phyloP scores from a whole-genome alignment of 2,797 vertebrate species.

The Podarcis siculus region DNA sequence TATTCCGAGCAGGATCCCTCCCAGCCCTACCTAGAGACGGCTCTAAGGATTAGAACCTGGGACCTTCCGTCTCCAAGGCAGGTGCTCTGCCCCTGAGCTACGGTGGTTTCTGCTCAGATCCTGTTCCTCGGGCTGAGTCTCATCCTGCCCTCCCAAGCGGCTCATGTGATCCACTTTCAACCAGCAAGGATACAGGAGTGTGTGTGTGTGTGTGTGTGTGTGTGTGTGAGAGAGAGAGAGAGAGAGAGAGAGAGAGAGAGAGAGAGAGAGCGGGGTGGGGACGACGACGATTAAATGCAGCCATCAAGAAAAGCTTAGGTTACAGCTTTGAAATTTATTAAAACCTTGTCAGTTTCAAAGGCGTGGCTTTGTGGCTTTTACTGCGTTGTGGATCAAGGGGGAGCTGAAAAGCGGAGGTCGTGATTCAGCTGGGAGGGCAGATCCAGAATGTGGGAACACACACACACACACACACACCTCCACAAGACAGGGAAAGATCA shows the following conservation, averaged over 20 bases:
- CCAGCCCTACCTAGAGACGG: no score
- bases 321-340: no score
- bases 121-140: background rate
- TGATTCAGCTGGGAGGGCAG: background rate
- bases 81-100: no score
- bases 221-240: no score
- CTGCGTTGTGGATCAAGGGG: background rate
- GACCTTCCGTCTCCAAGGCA: no score
- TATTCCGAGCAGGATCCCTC: no score
- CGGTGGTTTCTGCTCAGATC: background rate
- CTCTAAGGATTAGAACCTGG: no score
- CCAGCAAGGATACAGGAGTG: background rate
- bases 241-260: no score
- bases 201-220: no score
- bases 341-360: background rate
- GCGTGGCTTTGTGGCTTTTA: background rate
- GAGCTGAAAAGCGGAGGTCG: background rate
- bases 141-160: background rate
- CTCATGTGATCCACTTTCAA: background rate
- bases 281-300: background rate
- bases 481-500: no score
- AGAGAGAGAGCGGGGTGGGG: background rate
- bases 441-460: background rate
- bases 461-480: no score
- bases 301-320: background rate